Evolutionary conservation across 2,113 vertebrate genomes (phyloP).

Genomic region (Dasypus novemcinctus): DNA sequence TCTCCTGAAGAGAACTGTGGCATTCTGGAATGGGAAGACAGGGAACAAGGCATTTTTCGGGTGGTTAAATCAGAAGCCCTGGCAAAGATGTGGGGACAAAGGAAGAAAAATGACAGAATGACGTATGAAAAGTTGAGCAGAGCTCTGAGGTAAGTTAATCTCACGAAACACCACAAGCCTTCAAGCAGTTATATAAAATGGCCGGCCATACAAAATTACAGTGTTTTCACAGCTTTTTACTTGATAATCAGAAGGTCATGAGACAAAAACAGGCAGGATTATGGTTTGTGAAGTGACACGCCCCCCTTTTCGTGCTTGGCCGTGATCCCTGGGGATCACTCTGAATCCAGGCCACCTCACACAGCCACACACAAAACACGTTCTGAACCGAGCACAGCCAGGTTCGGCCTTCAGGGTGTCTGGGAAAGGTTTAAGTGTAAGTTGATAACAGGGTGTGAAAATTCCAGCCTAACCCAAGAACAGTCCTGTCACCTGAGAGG

Average conservation of each 20-base stretch:
- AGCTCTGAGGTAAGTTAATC: constrained; percentile 75
- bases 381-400: background rate
- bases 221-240: background rate
- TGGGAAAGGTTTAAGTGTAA: constrained; percentile 73
- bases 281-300: constrained; percentile 5
- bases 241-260: background rate
- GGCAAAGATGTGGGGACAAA: constrained; percentile 82
- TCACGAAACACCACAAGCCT: background rate
- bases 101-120: constrained; percentile 84
- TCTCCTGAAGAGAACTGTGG: constrained; percentile 80
- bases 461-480: constrained; percentile 22
- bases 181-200: background rate
- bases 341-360: background rate
- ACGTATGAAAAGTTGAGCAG: constrained; percentile 82
- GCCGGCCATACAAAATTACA: background rate
- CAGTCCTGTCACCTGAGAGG: constrained; percentile 1
- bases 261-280: constrained; percentile 11
- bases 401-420: background rate
- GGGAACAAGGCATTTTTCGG: constrained; percentile 81
- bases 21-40: constrained; percentile 83
- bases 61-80: constrained; percentile 83
- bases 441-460: constrained; percentile 44
- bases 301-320: background rate
- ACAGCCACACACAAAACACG: background rate
- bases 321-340: background rate